Evolutionary conservation across 1,140 invertebrate species (phyloP).

Genomic region (Drosophila pseudoananassae): DNA sequence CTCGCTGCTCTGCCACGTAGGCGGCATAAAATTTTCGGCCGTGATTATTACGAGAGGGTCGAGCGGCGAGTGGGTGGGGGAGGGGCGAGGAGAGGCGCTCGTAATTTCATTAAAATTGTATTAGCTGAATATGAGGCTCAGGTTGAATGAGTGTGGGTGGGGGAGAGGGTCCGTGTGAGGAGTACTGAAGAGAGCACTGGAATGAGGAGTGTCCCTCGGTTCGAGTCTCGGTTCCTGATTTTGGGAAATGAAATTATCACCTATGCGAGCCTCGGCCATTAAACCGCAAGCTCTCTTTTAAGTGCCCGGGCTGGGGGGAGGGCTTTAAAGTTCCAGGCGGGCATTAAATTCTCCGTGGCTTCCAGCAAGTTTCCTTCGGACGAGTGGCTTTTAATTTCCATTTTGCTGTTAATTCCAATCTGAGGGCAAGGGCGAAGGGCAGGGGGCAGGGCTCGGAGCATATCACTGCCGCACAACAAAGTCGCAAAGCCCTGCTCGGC

Average conservation of each 20-base stretch:
- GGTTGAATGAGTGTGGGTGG: conserved; percentile 2
- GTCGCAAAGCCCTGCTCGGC: conserved; percentile 69
- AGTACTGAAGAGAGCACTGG: not conserved
- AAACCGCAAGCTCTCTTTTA: conserved; percentile 31
- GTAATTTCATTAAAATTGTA: conserved; percentile 83
- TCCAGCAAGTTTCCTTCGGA: conserved; percentile 2
- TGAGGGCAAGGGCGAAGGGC: conserved; percentile 17
- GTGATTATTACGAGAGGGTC: conserved; percentile 75
- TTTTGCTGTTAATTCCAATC: conserved; percentile 76
- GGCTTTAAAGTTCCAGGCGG: conserved; percentile 2
- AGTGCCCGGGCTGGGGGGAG: not conserved
- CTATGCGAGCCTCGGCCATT: conserved; percentile 61
- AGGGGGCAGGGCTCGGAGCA: conserved; percentile 2
- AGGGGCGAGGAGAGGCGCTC: conserved; percentile 18
- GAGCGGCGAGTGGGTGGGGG: conserved; percentile 19
- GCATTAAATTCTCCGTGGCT: conserved; percentile 23
- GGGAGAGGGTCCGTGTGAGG: conserved; percentile 5
- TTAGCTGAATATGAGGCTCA: conserved; percentile 66
- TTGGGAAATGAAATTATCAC: conserved; percentile 80
- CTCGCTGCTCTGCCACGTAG: conserved; percentile 54
- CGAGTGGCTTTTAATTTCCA: conserved; percentile 72
- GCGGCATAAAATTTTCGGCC: conserved; percentile 62
- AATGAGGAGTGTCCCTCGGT: too few relatives aligned
- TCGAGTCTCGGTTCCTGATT: conserved; percentile 46
- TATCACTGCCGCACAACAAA: conserved; percentile 72